These are phyloP conservation scores for Monarcha castaneiventris DNA, from an alignment of 2,113 vertebrate species.

Conservation along the genomic window DNA sequence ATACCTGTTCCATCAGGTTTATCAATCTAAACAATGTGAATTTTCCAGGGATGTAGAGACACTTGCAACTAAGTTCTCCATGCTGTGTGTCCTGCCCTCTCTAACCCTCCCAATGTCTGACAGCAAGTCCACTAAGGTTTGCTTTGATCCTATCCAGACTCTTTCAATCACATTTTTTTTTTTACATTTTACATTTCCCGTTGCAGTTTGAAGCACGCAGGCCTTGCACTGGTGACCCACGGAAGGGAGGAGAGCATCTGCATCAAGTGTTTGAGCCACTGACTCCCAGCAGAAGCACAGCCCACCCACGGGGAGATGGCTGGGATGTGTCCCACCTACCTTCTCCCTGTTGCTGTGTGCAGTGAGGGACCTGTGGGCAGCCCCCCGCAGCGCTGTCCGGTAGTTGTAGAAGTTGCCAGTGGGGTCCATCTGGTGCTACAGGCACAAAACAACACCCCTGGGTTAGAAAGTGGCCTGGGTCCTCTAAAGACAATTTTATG, in stretches of 20 bases:
- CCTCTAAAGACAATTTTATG: background rate
- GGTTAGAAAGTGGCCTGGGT: background rate
- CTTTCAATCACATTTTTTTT: background rate
- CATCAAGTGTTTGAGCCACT: background rate
- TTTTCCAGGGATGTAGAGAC: background rate
- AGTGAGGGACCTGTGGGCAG: constrained; percentile 73
- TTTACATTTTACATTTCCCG: background rate
- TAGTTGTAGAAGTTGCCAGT: constrained; percentile 82
- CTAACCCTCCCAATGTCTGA: background rate
- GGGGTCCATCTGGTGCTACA: constrained; percentile 82
- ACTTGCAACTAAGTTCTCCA: background rate
- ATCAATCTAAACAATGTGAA: background rate
- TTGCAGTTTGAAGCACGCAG: background rate
- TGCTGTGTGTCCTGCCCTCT: background rate
- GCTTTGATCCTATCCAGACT: background rate
- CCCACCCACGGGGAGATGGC: rapidly evolving
- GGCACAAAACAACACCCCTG: background rate
- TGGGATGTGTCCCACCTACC: constrained; percentile 13
- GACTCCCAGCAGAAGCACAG: background rate
- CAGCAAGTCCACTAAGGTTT: background rate
- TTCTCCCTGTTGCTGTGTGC: constrained; percentile 79
- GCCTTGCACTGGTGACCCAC: background rate
- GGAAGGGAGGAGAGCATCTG: background rate
- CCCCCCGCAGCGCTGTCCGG: constrained; percentile 74
- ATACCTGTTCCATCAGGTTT: background rate